Evolutionary conservation across 1,140 invertebrate genomes (phyloP).

Genomic region (Maniola jurtina): DNA sequence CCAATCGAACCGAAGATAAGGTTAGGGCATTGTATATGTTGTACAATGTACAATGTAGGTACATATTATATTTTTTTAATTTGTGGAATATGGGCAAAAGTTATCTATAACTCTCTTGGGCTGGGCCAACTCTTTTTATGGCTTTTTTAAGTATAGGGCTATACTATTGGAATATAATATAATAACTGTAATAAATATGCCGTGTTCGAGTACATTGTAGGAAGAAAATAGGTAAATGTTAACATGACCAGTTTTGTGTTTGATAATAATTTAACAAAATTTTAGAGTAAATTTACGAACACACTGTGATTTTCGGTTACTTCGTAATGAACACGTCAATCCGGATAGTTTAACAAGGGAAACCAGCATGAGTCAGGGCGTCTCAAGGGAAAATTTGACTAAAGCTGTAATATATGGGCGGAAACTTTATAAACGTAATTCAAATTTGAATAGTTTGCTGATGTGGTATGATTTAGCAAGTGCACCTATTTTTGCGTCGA

Average conservation of each 20-base stretch:
- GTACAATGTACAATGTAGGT: no score
- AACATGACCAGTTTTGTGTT: background rate
- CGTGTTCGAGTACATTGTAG: background rate
- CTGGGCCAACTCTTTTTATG: no score
- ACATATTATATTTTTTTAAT: no score
- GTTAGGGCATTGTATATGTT: no score
- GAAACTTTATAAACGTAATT: constrained; percentile 23
- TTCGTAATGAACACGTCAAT: constrained; percentile 5
- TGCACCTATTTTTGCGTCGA: background rate
- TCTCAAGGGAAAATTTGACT: background rate
- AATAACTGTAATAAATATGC: background rate
- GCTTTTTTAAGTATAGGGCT: no score
- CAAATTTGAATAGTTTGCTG: constrained; percentile 12
- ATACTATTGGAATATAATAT: background rate
- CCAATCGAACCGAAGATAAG: no score
- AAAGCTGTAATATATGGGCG: background rate
- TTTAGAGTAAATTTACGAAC: constrained; percentile 1
- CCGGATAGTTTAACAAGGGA: constrained; percentile 15
- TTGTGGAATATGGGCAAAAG: no score
- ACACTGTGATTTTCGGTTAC: background rate
- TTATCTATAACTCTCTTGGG: no score
- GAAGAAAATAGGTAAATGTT: background rate
- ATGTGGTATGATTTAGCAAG: background rate
- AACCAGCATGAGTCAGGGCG: background rate
- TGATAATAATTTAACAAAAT: background rate